A percentile compares a stretch with the other conserved stretches of the same genome.
Evolutionary conservation across 2,888 invertebrate species (phyloP).

Genomic region (Eremobia ochroleuca): DNA sequence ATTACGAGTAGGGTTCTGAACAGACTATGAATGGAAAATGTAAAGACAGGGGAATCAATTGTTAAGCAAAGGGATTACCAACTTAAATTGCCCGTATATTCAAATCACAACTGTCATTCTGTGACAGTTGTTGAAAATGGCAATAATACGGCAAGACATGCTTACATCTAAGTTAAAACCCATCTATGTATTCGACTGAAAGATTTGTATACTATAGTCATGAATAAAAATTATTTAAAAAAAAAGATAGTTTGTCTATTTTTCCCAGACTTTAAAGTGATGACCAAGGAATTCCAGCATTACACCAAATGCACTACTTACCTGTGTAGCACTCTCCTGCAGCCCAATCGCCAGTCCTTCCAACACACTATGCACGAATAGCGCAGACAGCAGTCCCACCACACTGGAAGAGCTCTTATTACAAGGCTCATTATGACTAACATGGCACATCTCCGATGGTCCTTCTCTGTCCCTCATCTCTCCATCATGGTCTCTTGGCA

Average conservation of each 20-base stretch:
- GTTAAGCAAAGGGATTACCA: background rate
- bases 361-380: conserved; percentile 94
- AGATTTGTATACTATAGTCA: too few species aligned
- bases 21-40: background rate
- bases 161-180: too few species aligned
- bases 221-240: too few species aligned
- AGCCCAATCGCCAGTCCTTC: conserved; percentile 96
- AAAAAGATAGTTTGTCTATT: too few species aligned
- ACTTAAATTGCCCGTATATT: background rate
- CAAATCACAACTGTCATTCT: background rate
- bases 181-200: too few species aligned
- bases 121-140: background rate
- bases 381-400: conserved; percentile 93
- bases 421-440: conserved; percentile 93
- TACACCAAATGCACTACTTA: conserved; percentile 70
- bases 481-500: conserved; percentile 74
- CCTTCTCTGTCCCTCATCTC: conserved; percentile 81
- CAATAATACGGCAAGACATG: too few species aligned
- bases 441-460: conserved; percentile 91
- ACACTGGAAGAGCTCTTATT: conserved; percentile 91
- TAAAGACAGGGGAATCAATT: background rate
- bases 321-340: conserved; percentile 92
- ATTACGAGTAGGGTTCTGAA: too few species aligned
- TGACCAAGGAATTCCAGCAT: background rate
- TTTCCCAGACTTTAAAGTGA: too few species aligned